These are phyloP conservation scores for Cetonia aurata DNA, from an alignment of 2,888 invertebrate genomes.

Conservation along the genomic window DNA sequence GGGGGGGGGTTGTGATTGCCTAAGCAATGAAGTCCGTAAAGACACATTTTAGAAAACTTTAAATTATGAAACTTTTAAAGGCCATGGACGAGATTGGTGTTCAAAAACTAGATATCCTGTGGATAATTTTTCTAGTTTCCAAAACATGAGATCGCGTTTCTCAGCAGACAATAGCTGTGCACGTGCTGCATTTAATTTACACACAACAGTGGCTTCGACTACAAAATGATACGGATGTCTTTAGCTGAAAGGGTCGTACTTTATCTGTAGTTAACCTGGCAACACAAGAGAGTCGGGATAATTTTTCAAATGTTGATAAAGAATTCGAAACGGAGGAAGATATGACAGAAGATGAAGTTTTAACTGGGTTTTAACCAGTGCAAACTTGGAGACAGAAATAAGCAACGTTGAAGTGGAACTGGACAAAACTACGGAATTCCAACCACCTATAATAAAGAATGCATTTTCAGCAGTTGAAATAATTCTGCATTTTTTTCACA, in stretches of 20 bases:
- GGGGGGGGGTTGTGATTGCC: too few species aligned
- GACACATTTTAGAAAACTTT: background rate
- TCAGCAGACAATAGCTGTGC: slow-evolving; percentile 25
- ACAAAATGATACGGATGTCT: slow-evolving; percentile 27
- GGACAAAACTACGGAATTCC: slow-evolving; percentile 12
- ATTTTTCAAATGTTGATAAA: slow-evolving; percentile 16
- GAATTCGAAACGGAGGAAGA: slow-evolving; percentile 16
- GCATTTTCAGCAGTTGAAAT: slow-evolving; percentile 27
- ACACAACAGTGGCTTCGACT: slow-evolving; percentile 19
- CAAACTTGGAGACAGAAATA: slow-evolving; percentile 17
- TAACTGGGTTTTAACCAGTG: too few species aligned
- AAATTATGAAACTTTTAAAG: background rate
- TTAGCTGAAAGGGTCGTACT: slow-evolving; percentile 26
- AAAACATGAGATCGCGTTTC: background rate
- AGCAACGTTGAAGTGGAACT: slow-evolving; percentile 23
- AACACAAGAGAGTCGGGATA: slow-evolving; percentile 28
- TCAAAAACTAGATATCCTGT: background rate
- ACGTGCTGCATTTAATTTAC: slow-evolving; percentile 33
- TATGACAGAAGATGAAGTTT: slow-evolving; percentile 24
- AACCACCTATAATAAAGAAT: slow-evolving; percentile 8
- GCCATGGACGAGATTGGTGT: background rate
- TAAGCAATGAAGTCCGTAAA: too few species aligned
- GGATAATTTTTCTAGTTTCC: slow-evolving; percentile 1
- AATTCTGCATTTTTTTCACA: slow-evolving; percentile 25
- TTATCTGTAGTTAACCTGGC: slow-evolving; percentile 23